Evolutionary conservation across 2,797 vertebrate genomes (phyloP), one percentile per base, ranked within the genome.

Genomic region (Gallirallus australis): DNA sequence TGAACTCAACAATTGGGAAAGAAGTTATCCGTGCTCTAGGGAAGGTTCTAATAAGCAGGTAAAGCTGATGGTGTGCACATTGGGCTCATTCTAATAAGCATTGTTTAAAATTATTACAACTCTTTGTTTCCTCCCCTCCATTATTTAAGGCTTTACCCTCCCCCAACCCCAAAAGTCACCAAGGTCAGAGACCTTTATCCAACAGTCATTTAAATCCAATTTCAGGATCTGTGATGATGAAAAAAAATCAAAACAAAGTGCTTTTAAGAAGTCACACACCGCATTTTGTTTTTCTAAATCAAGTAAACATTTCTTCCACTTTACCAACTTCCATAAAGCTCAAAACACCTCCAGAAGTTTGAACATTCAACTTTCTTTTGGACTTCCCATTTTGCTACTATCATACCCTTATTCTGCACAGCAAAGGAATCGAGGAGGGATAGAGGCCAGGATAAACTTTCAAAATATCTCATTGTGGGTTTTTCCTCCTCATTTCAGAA

Each of bases 401-500:
- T 50, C 31, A 53, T 16, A 71, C 33, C 20, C 40, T 73, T 90
- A 68, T 33, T 72, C 90, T 39, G 47, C 50, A 81, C 33, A 83
- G 71, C 64, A 85, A 75, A 93, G 56, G 64, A 80, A 73, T 77
- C 18, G 19, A 76, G 48, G 17, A 69, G 85, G 88, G 90, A 93
- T n/a, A 72, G 0, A 42, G 39, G 81, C 93, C 96, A 95, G 86
- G 28, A 64, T 59, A 93, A 95, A 84, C 71, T 75, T 86, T 31
- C 11, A 64, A 86, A 93, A 68, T 94, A 87, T 40, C 93, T 92
- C 71, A 75, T 42, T 75, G 83, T 71, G 68, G 57, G 64, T 48
- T 93, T 92, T 92, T 48, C 15, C 24, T 87, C 39, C 81, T 80
- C 25, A 40, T 57, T 95, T 93, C 64, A 66, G 69, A 69, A 95